Conservation (phyloP, 2,113 vertebrate species). For the Corythaixoides concolor region DNA sequence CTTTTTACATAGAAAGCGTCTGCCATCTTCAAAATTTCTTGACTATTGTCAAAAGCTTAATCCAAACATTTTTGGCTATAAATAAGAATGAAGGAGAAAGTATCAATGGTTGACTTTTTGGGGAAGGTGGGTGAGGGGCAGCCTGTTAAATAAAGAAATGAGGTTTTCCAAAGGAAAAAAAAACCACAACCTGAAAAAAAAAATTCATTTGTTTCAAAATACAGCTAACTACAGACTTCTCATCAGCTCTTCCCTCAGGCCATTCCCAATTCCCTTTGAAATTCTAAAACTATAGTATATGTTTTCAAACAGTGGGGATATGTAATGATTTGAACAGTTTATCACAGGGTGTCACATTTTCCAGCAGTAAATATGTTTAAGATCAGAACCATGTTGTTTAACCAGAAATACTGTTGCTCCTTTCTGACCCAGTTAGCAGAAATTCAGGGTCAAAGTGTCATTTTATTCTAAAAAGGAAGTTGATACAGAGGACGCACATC, state of each 20-base stretch:
- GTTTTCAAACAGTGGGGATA: neutral
- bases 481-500: neutral
- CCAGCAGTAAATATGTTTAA: neutral
- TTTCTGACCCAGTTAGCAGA: neutral
- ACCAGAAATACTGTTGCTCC: neutral
- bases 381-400: neutral
- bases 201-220: no score
- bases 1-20: neutral
- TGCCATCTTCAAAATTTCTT: neutral
- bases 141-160: neutral
- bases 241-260: neutral
- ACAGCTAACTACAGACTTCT: no score
- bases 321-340: neutral
- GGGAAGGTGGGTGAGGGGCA: neutral
- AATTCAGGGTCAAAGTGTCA: neutral
- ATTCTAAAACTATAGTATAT: neutral
- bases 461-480: neutral
- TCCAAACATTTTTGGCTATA: neutral
- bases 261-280: neutral
- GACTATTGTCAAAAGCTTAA: conserved; percentile 14
- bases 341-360: neutral
- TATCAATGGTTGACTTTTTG: neutral
- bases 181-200: neutral
- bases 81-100: neutral
- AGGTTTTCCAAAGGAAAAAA: neutral